Evolutionary conservation across 1,140 invertebrate genomes (phyloP).

Genomic region (Cydia fagiglandana): DNA sequence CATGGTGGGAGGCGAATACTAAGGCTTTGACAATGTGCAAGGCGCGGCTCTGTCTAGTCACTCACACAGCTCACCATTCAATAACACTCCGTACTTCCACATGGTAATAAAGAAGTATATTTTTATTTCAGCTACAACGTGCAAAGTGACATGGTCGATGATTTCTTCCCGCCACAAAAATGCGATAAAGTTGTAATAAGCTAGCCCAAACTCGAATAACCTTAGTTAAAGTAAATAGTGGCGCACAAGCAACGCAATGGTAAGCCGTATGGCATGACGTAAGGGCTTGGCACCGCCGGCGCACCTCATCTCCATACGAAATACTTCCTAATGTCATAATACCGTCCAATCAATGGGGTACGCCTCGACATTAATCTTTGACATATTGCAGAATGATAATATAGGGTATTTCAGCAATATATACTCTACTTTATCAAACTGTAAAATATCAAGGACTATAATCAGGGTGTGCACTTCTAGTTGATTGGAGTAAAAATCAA

Average conservation of each 20-base stretch:
- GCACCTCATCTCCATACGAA: conserved; percentile 46
- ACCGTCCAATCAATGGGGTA: background rate
- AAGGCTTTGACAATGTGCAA: background rate
- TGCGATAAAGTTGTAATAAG: conserved; percentile 58
- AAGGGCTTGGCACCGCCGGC: conserved; percentile 50
- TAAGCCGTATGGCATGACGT: conserved; percentile 73
- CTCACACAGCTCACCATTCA: conserved; percentile 33
- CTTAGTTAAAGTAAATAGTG: conserved; percentile 44
- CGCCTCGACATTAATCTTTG: background rate
- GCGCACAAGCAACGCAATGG: conserved; percentile 49
- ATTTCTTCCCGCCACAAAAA: conserved; percentile 89
- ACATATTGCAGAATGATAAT: background rate
- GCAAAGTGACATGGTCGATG: conserved; percentile 94
- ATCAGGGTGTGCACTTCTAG: background rate
- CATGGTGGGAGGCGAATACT: background rate
- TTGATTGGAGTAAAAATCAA: conserved; percentile 9
- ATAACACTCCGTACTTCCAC: conserved; percentile 41
- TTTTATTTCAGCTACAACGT: conserved; percentile 90
- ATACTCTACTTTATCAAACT: background rate
- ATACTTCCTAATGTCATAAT: conserved; percentile 47
- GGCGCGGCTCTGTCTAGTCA: background rate
- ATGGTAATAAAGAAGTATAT: conserved; percentile 54
- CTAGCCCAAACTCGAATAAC: conserved; percentile 51
- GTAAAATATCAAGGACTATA: background rate
- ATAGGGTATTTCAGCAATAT: background rate